Evolutionary conservation across 2,888 invertebrate species (phyloP).

Genomic region (Ectropis crepuscularia): DNA sequence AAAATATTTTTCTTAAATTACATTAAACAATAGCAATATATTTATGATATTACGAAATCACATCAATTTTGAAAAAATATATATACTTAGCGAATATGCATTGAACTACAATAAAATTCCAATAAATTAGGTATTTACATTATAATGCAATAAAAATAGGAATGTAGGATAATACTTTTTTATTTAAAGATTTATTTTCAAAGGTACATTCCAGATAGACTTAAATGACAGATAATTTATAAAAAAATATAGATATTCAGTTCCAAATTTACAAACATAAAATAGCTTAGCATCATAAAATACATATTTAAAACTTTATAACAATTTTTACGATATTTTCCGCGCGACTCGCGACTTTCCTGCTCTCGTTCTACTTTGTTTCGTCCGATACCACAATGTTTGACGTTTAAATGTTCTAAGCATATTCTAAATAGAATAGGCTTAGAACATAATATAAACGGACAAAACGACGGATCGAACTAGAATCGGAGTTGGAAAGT

Average conservation of each 20-base stretch:
- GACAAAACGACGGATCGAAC: too few relatives aligned
- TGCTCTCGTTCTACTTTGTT: too few relatives aligned
- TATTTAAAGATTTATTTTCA: background rate
- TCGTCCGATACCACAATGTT: too few relatives aligned
- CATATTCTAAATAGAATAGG: too few relatives aligned
- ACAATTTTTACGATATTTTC: too few relatives aligned
- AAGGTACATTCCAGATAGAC: slow-evolving; percentile 6
- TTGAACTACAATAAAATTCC: slow-evolving; percentile 13
- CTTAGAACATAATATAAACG: too few relatives aligned
- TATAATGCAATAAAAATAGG: slow-evolving; percentile 19
- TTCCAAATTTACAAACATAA: slow-evolving; percentile 12
- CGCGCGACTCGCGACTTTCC: too few relatives aligned
- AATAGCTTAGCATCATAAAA: background rate
- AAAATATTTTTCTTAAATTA: background rate
- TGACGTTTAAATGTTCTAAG: too few relatives aligned
- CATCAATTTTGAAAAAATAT: slow-evolving; percentile 15
- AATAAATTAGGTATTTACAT: slow-evolving; percentile 25
- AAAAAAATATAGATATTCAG: background rate
- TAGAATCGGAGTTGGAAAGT: too few relatives aligned
- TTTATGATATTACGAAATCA: background rate
- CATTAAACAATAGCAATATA: background rate
- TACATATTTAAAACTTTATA: background rate
- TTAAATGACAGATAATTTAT: background rate
- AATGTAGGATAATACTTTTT: slow-evolving; percentile 25
- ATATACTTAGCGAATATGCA: slow-evolving; percentile 13